These are phyloP conservation scores for Lacerta bilineata DNA, from an alignment of 2,797 vertebrate genomes.

Conservation along the genomic window DNA sequence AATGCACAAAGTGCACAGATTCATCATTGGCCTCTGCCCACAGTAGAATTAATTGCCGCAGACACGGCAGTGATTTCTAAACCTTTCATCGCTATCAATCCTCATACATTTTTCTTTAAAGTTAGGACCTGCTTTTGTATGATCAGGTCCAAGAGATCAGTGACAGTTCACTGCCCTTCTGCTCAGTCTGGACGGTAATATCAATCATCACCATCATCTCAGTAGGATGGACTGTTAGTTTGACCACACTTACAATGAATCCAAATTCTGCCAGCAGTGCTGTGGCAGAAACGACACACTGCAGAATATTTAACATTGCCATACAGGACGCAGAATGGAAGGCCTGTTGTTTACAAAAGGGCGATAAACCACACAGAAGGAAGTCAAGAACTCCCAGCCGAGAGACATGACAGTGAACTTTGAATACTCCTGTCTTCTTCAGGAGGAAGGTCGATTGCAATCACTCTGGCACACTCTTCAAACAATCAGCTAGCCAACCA, in stretches of 20 bases:
- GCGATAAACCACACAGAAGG: not conserved
- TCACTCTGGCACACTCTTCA: not conserved
- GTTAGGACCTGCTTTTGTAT: not conserved
- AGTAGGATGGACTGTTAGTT: not conserved
- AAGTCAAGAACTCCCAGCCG: conserved; percentile 11
- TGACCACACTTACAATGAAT: not conserved
- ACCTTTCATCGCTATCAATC: not conserved
- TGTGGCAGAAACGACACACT: not conserved
- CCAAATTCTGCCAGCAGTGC: not conserved
- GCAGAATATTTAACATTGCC: not conserved
- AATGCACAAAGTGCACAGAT: not conserved
- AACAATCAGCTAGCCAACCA: conserved; percentile 14
- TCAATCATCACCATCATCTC: too few relatives aligned
- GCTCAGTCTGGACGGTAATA: not conserved
- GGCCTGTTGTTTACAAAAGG: not conserved
- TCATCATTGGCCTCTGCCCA: not conserved
- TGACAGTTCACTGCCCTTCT: not conserved
- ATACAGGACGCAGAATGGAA: not conserved
- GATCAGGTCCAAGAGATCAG: not conserved
- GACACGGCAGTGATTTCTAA: not conserved
- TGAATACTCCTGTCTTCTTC: not conserved
- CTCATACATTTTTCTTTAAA: conserved; percentile 4
- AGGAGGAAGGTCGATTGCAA: not conserved
- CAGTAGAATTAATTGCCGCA: not conserved
- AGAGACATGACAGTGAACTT: not conserved